Conservation (phyloP, 2,888 invertebrate genomes). For the Ernsta delagoae region DNA sequence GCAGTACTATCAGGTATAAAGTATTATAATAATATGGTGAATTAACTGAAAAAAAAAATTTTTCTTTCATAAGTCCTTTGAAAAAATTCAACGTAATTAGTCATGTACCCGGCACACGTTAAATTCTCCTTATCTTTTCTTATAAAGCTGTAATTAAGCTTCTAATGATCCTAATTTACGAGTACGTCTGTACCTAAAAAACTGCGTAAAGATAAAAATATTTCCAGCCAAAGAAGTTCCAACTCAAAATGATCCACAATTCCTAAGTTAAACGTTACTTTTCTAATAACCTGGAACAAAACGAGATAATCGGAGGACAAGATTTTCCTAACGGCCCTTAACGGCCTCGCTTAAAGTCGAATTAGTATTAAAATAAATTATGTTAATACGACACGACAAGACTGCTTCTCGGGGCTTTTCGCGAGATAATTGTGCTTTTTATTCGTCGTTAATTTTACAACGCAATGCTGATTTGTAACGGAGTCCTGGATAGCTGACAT, state of each 20-base stretch:
- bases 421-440: background rate
- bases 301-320: conserved; percentile 1
- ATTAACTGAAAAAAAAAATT: too few species aligned
- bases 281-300: background rate
- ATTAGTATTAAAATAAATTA: background rate
- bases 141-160: too few species aligned
- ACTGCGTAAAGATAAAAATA: too few species aligned
- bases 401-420: background rate
- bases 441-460: conserved; percentile 2
- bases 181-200: too few species aligned
- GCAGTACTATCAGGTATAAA: too few species aligned
- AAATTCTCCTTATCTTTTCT: too few species aligned
- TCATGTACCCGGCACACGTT: too few species aligned
- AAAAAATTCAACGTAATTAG: too few species aligned
- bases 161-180: too few species aligned
- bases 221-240: background rate
- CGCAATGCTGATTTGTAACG: background rate
- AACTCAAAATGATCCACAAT: background rate
- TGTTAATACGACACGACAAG: conserved; percentile 2
- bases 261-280: background rate
- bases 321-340: background rate
- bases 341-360: background rate
- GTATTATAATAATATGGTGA: too few species aligned
- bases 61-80: too few species aligned
- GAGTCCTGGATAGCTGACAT: background rate